These are phyloP conservation scores for Rhinoraja longicauda DNA, from an alignment of 2,797 vertebrate genomes.

Conservation along the genomic window DNA sequence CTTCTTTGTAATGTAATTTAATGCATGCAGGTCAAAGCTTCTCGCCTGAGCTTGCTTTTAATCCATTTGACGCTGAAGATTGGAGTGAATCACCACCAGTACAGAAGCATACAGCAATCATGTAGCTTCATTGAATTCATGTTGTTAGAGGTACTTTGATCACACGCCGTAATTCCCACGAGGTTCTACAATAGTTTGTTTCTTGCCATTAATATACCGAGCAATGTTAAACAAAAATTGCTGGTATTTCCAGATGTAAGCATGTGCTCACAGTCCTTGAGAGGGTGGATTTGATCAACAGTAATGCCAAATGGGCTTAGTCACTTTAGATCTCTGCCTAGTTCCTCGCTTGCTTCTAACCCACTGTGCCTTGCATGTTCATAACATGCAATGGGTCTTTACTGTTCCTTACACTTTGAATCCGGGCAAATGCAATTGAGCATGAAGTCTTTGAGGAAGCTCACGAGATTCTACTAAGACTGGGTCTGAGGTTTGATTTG, in stretches of 20 bases:
- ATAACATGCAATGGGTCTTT: not conserved
- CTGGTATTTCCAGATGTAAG: not conserved
- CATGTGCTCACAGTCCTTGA: not conserved
- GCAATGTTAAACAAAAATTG: not conserved
- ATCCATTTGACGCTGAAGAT: not conserved
- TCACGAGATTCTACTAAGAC: not conserved
- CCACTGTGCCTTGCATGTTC: not conserved
- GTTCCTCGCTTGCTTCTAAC: not conserved
- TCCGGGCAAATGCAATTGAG: not conserved
- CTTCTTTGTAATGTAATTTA: conserved; percentile 4
- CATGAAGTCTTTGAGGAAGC: not conserved
- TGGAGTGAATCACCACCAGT: not conserved
- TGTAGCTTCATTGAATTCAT: not conserved
- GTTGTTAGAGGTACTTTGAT: not conserved
- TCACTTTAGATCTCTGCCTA: not conserved
- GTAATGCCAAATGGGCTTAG: not conserved
- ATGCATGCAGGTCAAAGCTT: not conserved
- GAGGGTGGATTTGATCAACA: not conserved
- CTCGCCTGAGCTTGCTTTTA: not conserved
- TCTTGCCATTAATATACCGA: not conserved
- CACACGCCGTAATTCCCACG: not conserved
- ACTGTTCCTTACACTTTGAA: not conserved
- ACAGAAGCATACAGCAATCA: not conserved
- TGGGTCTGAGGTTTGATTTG: not conserved
- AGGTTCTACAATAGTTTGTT: not conserved